Base-by-base conservation (phyloP, 2,113 vertebrate species). In the Thomomys bottae region DNA sequence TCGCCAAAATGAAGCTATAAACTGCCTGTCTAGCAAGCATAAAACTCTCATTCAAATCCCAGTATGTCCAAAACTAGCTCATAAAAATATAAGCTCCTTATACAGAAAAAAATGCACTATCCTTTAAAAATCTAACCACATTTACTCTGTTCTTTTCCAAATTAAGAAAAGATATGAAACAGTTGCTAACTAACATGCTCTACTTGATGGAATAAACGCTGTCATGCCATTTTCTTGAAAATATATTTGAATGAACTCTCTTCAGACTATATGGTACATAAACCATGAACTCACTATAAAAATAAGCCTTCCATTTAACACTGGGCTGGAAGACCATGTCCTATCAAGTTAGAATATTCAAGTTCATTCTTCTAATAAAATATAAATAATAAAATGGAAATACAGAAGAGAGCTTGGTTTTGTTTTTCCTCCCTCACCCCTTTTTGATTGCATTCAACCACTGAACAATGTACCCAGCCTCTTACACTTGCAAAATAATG, bases 401-500 rank as follows among this genome's bases (percentile, higher is more conserved):
- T 10, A 17, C 30, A 32, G 66, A n/a, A 34, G 32, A 17, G 14
- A 66, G 49, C 49, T 54, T 66, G 63, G 63, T 30, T 66, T 66
- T 30, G 63, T 30, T 30, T 30, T 66, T 66, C 9, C 3, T 30
- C 30, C 63, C 30, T 28, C 10, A 6, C 30, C 63, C 30, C 63
- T 66, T 28, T 9, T 30, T 66, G 9, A 10, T 30, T 9, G 34
- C 23, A 4, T 34, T 38, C 26, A 40, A 38, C 57, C 77, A 38
- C 34, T 63, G n/a, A 57, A 36, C 78, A 28, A 38, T 2, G 24
- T 28, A 6, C 21, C 49, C 54, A 59, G 21, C 54, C 76, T 5
- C 21, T 23, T n/a, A 61, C 36, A 84, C n/a, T 72, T 81, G 32
- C 66, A 76, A 93, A 95, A 88, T 85, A 54, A 54, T 49, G 14